Evolutionary conservation across 2,797 vertebrate species (phyloP), one percentile per base, ranked within the genome.

Genomic region (Myiotriccus ornatus): DNA sequence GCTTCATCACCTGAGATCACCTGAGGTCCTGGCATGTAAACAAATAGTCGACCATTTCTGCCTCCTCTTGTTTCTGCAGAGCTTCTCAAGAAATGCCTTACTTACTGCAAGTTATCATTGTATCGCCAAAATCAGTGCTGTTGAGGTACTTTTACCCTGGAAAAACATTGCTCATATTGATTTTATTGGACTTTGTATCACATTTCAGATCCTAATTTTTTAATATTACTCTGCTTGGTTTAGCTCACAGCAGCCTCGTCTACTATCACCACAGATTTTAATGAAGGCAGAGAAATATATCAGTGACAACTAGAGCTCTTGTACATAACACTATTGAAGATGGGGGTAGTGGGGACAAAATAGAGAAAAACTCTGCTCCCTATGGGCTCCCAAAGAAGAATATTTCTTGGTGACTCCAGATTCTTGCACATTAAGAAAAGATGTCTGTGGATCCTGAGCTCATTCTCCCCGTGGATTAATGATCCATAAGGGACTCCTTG

Each of bases 381-480:
- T 37, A 32, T 64, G 49, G 44, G 12, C 15, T 92, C 21, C 65
- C 47, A 76, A 84, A 68, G 24, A 89, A 89, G 46, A 91, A 71
- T 56, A 78, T 18, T 73, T 93, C 63, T 59, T 14, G 15, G 47
- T 52, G 56, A 73, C 84, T 92, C 67, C 86, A 91, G 46, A 56
- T 56, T 80, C 79, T 87, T 85, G 25, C 19, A 85, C 39, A 80
- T 60, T 76, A 60, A 53, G 67, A 76, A 76, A 79, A 91, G 13
- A 59, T 35, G 41, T 69, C 67, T 79, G 2, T 44, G 50, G 55
- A 44, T 91, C 63, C 76, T 86, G 76, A 94, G 59, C 44, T 89
- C 32, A 34, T 88, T 94, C 65, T 75, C 73, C 69, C 47, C 28
- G 22, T 50, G 56, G 78, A 91, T 90, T 91, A 90, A 93, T 79